Evolutionary conservation across 2,888 invertebrate species (phyloP), one percentile per base, ranked within the genome.

Genomic region (Drosophila putrida): DNA sequence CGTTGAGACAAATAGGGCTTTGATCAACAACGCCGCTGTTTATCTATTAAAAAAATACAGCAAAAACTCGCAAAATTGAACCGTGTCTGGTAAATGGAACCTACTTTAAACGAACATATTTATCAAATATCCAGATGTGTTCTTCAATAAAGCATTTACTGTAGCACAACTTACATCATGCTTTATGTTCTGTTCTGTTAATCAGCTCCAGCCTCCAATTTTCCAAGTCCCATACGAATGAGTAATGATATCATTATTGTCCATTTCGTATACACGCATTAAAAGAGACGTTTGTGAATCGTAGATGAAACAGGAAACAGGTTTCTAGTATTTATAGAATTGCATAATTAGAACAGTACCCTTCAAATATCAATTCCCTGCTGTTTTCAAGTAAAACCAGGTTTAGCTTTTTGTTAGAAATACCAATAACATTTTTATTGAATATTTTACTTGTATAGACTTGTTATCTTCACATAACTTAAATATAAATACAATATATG

Each of bases 401-500:
- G 4, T 25, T 9, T 25, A 13, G n/a, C 6, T 38, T 13, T 3
- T 53, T 61, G 64, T 46, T 25, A 41, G 49, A 49, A 65, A 66
- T 43, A 46, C 58, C 55, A 71, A 69, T 47, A 69, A 67, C n/a
- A 36, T 36, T 46, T 58, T 27, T 39, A 57, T 60, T 66, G 35
- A 47, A 13, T 65, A 47, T 59, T 74, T 70, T 50, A 6, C 13
- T 51, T 61, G 35, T 61, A 57, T 79, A 15, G 57, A 33, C 54
- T 43, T 31, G 71, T 71, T 60, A 61, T 63, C 38, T 71, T 61
- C 47, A 49, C 38, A 47, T 65, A 78, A 84, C 79, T 77, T 82
- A 79, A 84, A 71, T 53, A 75, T 82, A 77, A 84, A 72, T 78
- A 75, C 63, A 77, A 61, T 82, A 74, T 66, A 71, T 71, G 71